Base-by-base conservation (phyloP, 1,140 invertebrate species). In the Elysia chlorotica region DNA sequence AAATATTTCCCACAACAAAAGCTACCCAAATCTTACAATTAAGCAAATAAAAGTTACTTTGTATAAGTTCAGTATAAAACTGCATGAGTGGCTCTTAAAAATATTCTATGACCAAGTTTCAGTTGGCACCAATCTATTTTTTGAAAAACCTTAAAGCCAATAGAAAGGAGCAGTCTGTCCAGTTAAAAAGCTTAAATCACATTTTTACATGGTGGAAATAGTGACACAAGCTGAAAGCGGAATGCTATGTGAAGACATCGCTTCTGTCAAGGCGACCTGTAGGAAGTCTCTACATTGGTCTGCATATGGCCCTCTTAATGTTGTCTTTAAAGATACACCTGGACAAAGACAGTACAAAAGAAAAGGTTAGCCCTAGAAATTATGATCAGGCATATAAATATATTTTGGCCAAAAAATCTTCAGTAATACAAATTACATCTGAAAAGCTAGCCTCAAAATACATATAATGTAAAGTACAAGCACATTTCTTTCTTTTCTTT, bases 221-320 rank as follows among this genome's bases (percentile, higher is more conserved):
- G 41, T 30, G 66, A 68, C 66, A 33, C 25, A 56, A 68, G 66
- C 66, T 30, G 21, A 30, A 68, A 68, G 66, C 66, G 66, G 66
- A 68, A 68, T 68, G 66, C 66, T 68, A 68, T 28, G 66, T 68
- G 66, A 68, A 53, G 48, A 68, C 54, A 68, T n/a, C 2, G 30
- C 21, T 31, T 38, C 25, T 17, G 25, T 10, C 6, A 10, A 59
- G 56, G 6, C 10, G 56, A 59, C 25, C 17, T 6, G 6, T 17
- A 10, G 10, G 10, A 25, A 25, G 25, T 59, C 6, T 10, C 6
- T 59, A 17, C 25, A 10, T 10, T 59, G 10, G 17, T 59, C 25
- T 59, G 56, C 6, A 59, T 10, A 17, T 17, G 56, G 6, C 56
- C 14, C 17, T 17, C 17, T 6, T 17, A 10, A 10, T 17, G 6